Percentiles rank a stretch among this genome's conserved stretches.
Evolutionary conservation across 2,113 vertebrate genomes (phyloP).

Genomic region (Osmerus mordax): DNA sequence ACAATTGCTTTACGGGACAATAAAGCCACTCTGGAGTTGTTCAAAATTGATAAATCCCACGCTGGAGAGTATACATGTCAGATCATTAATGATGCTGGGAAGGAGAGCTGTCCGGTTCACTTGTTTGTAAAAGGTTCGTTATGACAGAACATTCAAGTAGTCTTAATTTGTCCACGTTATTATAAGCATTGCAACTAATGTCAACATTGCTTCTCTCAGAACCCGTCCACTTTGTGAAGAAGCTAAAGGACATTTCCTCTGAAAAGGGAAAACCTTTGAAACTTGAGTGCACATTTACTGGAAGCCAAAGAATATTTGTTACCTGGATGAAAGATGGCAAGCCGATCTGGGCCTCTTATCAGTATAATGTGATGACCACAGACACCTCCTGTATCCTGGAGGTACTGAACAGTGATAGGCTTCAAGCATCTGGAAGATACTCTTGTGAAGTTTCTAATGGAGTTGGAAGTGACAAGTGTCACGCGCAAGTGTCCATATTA

Average conservation of each 20-base stretch:
- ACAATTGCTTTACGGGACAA: constrained; percentile 75
- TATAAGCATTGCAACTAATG: constrained; percentile 20
- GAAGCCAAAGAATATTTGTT: constrained; percentile 77
- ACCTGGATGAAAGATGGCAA: constrained; percentile 83
- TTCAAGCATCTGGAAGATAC: constrained; percentile 79
- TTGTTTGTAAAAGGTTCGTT: constrained; percentile 94
- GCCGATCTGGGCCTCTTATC: constrained; percentile 72
- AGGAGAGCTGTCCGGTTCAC: constrained; percentile 78
- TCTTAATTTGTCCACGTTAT: not conserved
- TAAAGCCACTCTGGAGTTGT: constrained; percentile 78
- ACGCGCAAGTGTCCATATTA: constrained; percentile 74
- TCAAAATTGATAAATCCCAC: constrained; percentile 74
- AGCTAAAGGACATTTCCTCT: constrained; percentile 76
- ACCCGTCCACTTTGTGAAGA: constrained; percentile 67
- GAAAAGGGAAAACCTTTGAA: constrained; percentile 51
- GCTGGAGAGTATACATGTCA: constrained; percentile 90
- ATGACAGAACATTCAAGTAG: not conserved
- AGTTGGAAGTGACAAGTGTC: constrained; percentile 80
- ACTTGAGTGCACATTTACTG: constrained; percentile 60
- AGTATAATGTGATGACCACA: constrained; percentile 62
- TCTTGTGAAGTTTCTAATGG: constrained; percentile 82
- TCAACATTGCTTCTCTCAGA: constrained; percentile 46
- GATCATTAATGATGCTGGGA: constrained; percentile 85
- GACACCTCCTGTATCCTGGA: constrained; percentile 80
- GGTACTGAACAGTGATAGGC: constrained; percentile 69